Evolutionary conservation across 2,113 vertebrate genomes (phyloP).

Genomic region (Terrapene triunguis): DNA sequence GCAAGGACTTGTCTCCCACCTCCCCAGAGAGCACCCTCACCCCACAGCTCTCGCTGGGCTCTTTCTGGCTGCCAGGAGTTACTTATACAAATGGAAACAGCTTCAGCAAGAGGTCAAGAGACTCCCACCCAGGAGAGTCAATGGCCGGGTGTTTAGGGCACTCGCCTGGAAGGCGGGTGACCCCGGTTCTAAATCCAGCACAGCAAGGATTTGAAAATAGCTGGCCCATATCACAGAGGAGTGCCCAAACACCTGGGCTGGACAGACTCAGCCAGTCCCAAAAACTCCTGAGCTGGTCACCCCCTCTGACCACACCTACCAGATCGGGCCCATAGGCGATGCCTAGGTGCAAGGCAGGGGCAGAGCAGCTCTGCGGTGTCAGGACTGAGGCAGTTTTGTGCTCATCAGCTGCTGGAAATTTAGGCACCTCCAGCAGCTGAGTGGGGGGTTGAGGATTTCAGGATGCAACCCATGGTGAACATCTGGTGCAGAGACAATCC

Average conservation of each 20-base stretch:
- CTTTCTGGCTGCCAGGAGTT: too few relatives aligned
- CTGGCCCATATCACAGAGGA: not conserved
- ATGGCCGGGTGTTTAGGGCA: not conserved
- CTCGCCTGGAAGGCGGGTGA: not conserved
- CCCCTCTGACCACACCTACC: not conserved
- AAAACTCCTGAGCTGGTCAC: too few relatives aligned
- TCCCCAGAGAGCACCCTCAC: too few relatives aligned
- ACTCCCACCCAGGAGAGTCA: not conserved
- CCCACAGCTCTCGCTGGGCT: too few relatives aligned
- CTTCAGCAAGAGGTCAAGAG: not conserved
- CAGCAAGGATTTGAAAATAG: not conserved
- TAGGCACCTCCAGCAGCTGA: too few relatives aligned
- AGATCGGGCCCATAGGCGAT: not conserved
- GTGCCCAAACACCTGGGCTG: not conserved
- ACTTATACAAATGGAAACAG: not conserved
- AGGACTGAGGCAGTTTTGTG: not conserved
- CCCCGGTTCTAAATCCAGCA: not conserved
- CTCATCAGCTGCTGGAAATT: too few relatives aligned
- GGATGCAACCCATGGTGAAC: too few relatives aligned
- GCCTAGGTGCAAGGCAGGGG: too few relatives aligned
- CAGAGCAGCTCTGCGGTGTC: not conserved
- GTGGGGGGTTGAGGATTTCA: not conserved
- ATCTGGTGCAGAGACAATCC: too few relatives aligned
- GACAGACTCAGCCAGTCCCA: too few relatives aligned
- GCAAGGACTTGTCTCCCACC: too few relatives aligned